Percentiles rank a stretch among this genome's conserved stretches.
phyloP scores from a whole-genome alignment of 37 sponge, comb jelly and placozoan species.

The Halichondria panicea region DNA sequence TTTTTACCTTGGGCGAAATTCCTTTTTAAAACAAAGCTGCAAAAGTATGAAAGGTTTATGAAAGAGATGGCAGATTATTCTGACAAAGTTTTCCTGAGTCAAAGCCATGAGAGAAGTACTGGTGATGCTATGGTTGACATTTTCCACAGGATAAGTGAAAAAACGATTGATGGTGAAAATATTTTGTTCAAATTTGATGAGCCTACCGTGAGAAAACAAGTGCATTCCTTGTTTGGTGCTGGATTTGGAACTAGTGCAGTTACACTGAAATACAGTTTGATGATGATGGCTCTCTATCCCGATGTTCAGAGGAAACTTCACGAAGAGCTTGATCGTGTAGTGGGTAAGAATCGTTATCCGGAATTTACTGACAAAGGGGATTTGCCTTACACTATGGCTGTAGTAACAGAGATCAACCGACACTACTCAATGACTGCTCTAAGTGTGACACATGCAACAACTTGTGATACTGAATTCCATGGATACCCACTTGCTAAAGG shows the following conservation, averaged over 20 bases:
- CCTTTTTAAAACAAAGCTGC: not conserved
- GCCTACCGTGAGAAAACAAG: not conserved
- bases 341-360: constrained; percentile 7
- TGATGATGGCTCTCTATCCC: constrained; percentile 38
- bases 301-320: constrained; percentile 39
- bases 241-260: constrained; percentile 21
- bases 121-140: constrained; percentile 10
- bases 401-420: constrained; percentile 20
- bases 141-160: constrained; percentile 20
- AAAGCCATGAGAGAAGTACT: constrained; percentile 16
- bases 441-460: constrained; percentile 31
- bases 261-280: constrained; percentile 15
- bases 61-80: not conserved
- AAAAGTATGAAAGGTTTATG: constrained; percentile 8
- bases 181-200: constrained; percentile 16
- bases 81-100: constrained; percentile 16
- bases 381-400: constrained; percentile 30
- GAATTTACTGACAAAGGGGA: constrained; percentile 9
- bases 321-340: constrained; percentile 23
- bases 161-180: constrained; percentile 18
- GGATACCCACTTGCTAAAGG: constrained; percentile 25
- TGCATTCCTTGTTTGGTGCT: constrained; percentile 22
- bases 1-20: constrained; percentile 24
- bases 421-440: constrained; percentile 42
- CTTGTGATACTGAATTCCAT: constrained; percentile 32